Evolutionary conservation across 2,888 invertebrate species (phyloP), one percentile per base, ranked within the genome.

Genomic region (Tipula lateralis): DNA sequence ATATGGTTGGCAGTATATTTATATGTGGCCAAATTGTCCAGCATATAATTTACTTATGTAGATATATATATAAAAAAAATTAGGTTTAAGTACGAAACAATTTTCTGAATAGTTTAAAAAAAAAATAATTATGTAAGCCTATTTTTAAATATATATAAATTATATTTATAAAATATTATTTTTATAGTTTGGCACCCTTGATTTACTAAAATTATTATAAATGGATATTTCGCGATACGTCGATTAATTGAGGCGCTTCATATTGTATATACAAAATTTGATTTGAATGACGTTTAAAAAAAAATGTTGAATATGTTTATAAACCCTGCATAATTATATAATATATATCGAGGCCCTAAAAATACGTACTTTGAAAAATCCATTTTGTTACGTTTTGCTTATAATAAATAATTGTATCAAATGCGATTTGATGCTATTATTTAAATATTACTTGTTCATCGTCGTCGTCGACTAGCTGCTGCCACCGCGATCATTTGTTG

Each of bases 401-500:
- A 29, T 81, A 29, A 19, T 80, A 82, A 82, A 32, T 82, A 30
- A 30, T 29, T 82, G 32, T 82, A 30, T 29, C 82, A 30, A 32
- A 82, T 30, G n/a, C 30, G 29, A 82, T 30, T 30, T 82, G 29
- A 30, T 82, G 29, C 29, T 19, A 83, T 80, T 84, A 29, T 84
- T 34, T 81, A 50, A 83, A 44, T 83, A 50, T 13, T 29, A 66
- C 66, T 85, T 88, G 88, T 88, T 94, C 93, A 66, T 66, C 94
- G 94, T 91, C 94, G 93, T 91, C 94, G 92, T 88, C 93, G 92
- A 87, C 94, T 92, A 86, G 94, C 93, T 86, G 94, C 94, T 86
- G 95, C 95, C 84, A 95, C 95, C 84, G 95, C 95, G 89, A 97
- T 96, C 94, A 97, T 96, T 91, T 96, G 96, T 89, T 95, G 93